Conservation (phyloP, 2,888 invertebrate species). For the Lordiphosa andalusiaca region DNA sequence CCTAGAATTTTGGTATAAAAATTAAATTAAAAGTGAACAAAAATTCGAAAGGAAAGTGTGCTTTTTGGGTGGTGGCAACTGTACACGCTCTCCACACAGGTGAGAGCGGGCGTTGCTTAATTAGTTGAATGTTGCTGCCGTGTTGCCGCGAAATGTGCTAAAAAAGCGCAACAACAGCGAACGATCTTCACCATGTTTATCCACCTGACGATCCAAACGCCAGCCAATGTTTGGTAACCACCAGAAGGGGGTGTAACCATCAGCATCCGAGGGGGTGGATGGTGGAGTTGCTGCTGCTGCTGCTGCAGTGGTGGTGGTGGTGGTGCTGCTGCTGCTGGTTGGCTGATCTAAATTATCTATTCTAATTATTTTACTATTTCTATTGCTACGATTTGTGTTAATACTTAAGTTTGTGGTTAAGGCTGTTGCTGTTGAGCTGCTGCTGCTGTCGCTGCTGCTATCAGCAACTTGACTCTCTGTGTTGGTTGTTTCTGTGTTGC, state of each 20-base stretch:
- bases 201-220: conserved; percentile 70
- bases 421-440: conserved; percentile 20
- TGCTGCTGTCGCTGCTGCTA: conserved; percentile 19
- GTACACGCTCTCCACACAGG: conserved; percentile 33
- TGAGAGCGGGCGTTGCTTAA: conserved; percentile 31
- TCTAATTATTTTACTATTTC: conserved; percentile 76
- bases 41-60: conserved; percentile 13
- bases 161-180: conserved; percentile 77
- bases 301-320: conserved; percentile 19
- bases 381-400: conserved; percentile 67
- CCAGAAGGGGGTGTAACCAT: conserved; percentile 72
- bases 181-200: conserved; percentile 57
- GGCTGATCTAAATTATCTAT: conserved; percentile 41
- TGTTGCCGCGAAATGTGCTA: conserved; percentile 47
- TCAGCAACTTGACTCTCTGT: conserved; percentile 23
- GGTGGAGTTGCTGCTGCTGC: conserved; percentile 15
- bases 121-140: conserved; percentile 31
- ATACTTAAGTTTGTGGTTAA: conserved; percentile 57
- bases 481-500: conserved; percentile 37
- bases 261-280: conserved; percentile 6
- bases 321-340: conserved; percentile 25
- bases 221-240: conserved; percentile 78
- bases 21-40: conserved; percentile 32
- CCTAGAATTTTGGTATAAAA: conserved; percentile 17
- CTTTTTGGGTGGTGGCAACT: conserved; percentile 10